phyloP scores from a whole-genome alignment of 2,113 vertebrate genomes.

The Etia nguti region DNA sequence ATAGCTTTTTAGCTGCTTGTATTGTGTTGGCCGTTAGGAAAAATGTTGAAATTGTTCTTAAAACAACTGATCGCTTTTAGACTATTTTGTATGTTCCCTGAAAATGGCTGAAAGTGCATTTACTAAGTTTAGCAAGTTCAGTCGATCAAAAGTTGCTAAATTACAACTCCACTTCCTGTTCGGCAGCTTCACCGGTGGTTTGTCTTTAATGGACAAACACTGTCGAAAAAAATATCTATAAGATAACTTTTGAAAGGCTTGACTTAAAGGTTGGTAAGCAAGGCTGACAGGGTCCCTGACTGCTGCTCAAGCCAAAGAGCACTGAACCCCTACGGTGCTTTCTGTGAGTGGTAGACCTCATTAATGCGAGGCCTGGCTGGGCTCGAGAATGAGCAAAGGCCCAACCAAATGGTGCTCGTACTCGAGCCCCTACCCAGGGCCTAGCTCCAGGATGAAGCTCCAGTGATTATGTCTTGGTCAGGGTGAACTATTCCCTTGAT shows the following conservation, averaged over 20 bases:
- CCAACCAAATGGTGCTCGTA: fast-evolving
- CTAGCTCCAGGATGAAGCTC: not conserved
- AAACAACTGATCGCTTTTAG: fast-evolving
- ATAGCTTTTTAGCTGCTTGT: not conserved
- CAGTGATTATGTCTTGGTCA: not conserved
- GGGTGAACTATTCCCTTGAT: not conserved
- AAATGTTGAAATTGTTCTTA: not conserved
- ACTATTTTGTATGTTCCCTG: not conserved
- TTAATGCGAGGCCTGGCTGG: not conserved
- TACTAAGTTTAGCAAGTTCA: not conserved
- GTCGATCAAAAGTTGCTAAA: not conserved
- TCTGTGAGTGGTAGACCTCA: not conserved
- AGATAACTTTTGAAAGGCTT: fast-evolving
- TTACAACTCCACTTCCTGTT: not conserved
- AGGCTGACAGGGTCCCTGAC: not conserved
- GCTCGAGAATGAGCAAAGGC: not conserved
- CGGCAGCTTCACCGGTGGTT: not conserved
- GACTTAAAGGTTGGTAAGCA: not conserved
- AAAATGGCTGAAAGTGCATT: not conserved
- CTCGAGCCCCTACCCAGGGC: not conserved
- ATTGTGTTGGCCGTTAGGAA: not conserved
- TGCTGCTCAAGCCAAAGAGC: not conserved
- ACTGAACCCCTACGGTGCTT: not conserved
- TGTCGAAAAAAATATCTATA: not conserved
- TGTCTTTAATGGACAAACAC: not conserved